These are phyloP conservation scores for Oscheius sp. DNA, from an alignment of 2,888 invertebrate species.

Conservation along the genomic window DNA sequence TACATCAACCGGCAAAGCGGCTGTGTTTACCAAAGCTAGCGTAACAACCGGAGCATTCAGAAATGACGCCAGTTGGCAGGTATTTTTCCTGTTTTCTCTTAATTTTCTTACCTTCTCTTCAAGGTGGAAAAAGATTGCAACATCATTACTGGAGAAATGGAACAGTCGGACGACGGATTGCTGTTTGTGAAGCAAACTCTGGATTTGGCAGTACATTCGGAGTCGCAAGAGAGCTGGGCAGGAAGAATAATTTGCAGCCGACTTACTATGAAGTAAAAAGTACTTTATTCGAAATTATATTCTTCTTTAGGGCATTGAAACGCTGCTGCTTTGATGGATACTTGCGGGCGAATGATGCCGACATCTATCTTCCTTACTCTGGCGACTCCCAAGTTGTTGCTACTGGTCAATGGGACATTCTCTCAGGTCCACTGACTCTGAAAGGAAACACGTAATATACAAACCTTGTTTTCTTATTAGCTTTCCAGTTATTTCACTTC, in stretches of 20 bases:
- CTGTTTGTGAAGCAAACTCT: conserved; percentile 55
- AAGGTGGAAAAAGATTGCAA: conserved; percentile 51
- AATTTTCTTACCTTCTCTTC: conserved; percentile 7
- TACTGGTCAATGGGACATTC: conserved; percentile 55
- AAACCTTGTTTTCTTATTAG: not conserved
- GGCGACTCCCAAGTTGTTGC: conserved; percentile 44
- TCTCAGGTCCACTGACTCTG: conserved; percentile 50
- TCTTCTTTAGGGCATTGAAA: conserved; percentile 35
- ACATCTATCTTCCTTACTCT: conserved; percentile 49
- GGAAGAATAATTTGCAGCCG: conserved; percentile 49
- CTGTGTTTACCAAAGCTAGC: conserved; percentile 41
- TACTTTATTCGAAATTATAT: not conserved
- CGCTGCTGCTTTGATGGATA: conserved; percentile 44
- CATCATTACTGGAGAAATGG: conserved; percentile 48
- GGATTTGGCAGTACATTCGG: conserved; percentile 47
- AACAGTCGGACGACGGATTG: conserved; percentile 54
- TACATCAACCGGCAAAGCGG: conserved; percentile 48
- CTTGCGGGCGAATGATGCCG: conserved; percentile 56
- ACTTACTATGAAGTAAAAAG: conserved; percentile 28
- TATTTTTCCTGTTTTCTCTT: not conserved
- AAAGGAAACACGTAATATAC: conserved; percentile 49
- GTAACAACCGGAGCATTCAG: conserved; percentile 48
- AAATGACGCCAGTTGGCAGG: conserved; percentile 52
- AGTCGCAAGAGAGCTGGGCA: conserved; percentile 42
- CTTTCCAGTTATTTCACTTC: conserved; percentile 12